Percentiles rank a stretch among this genome's conserved stretches.
phyloP scores from a whole-genome alignment of 1,140 invertebrate genomes.

The Batillaria attramentaria region DNA sequence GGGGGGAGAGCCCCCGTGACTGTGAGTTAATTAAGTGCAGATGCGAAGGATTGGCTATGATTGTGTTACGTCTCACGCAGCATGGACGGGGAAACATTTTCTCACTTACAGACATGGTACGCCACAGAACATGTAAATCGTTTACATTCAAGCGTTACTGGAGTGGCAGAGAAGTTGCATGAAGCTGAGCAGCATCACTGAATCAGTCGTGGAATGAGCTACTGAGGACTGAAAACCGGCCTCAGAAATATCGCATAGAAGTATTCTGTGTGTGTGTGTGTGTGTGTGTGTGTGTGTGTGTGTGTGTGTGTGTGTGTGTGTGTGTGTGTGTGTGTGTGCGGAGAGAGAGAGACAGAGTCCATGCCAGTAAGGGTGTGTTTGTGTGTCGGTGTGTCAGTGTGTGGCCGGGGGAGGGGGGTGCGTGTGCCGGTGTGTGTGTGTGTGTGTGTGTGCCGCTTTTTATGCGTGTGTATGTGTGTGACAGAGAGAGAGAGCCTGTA shows the following conservation, averaged over 20 bases:
- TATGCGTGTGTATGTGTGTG: constrained; percentile 1
- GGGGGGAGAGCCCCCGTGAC: no score
- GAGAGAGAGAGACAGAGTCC: not conserved
- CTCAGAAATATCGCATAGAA: not conserved
- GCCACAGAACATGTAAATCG: not conserved
- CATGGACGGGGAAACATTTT: no score
- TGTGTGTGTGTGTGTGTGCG: constrained; percentile 3
- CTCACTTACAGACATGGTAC: not conserved
- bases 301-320: not conserved
- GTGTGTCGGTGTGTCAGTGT: not conserved
- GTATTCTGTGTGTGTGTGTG: not conserved
- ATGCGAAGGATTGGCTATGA: no score
- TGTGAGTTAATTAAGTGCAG: no score
- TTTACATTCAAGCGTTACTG: not conserved
- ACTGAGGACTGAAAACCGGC: not conserved
- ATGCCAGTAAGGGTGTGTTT: not conserved
- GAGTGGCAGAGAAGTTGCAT: no score
- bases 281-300: constrained; percentile 19
- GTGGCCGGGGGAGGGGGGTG: not conserved
- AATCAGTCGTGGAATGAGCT: no score
- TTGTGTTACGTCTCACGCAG: no score
- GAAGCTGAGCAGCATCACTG: no score
- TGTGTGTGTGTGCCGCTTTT: not conserved
- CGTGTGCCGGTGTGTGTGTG: not conserved
- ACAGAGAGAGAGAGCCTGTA: not conserved